Evolutionary conservation across 2,797 vertebrate genomes (phyloP).

Genomic region (Notolepis coatsorum): DNA sequence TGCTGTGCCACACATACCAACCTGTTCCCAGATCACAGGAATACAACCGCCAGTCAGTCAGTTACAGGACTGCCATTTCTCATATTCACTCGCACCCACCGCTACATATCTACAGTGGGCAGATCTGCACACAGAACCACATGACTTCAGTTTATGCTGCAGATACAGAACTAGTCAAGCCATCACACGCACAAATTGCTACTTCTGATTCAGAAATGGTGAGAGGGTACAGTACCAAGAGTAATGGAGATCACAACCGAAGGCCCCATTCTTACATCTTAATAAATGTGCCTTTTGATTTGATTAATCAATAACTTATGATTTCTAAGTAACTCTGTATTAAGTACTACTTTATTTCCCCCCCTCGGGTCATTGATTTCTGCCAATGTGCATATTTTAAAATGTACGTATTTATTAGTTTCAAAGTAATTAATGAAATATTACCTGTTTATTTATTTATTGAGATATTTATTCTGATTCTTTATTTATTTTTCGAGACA

Average conservation of each 20-base stretch:
- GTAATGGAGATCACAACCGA: conserved; percentile 72
- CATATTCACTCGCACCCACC: conserved; percentile 35
- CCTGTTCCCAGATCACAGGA: conserved; percentile 33
- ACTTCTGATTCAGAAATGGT: conserved; percentile 64
- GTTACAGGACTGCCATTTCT: conserved; percentile 45
- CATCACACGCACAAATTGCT: conserved; percentile 65
- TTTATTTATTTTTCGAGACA: conserved; percentile 84
- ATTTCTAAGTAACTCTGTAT: conserved; percentile 85
- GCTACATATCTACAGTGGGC: conserved; percentile 35
- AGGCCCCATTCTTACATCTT: conserved; percentile 84
- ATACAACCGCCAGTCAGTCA: conserved; percentile 28
- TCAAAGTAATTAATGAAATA: conserved; percentile 85
- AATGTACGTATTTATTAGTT: conserved; percentile 87
- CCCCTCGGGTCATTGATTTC: conserved; percentile 80
- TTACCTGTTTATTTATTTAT: conserved; percentile 88
- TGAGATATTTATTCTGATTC: conserved; percentile 88
- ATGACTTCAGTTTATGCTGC: conserved; percentile 58
- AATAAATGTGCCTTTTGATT: conserved; percentile 92
- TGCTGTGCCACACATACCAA: conserved; percentile 23
- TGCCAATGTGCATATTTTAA: conserved; percentile 86
- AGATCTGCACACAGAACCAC: conserved; percentile 41
- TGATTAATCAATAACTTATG: conserved; percentile 85
- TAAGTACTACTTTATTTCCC: conserved; percentile 78
- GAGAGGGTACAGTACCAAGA: conserved; percentile 65
- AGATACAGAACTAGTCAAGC: conserved; percentile 69